Conservation (phyloP, 2,888 invertebrate genomes). For the Resseliella maxima region DNA sequence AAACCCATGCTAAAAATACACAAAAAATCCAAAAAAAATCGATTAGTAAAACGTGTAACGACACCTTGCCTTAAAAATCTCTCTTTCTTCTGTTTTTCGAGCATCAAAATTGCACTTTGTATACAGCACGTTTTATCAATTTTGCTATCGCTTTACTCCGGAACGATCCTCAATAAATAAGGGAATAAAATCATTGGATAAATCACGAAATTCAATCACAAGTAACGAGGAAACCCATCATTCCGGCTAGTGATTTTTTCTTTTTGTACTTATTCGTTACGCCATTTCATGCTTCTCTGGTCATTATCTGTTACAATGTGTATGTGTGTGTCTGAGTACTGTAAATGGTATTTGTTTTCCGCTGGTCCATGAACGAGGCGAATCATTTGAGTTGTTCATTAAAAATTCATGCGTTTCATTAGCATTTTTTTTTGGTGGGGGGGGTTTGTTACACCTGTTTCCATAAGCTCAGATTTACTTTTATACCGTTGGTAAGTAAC, state of each 20-base stretch:
- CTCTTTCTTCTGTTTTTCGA: not conserved
- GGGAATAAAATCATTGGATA: slow-evolving; percentile 38
- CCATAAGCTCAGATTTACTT: not conserved
- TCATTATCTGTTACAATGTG: not conserved
- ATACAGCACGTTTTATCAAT: not conserved
- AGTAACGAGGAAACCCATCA: slow-evolving; percentile 5
- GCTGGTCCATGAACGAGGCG: not conserved
- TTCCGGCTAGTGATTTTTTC: not conserved
- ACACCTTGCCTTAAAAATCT: too few relatives aligned
- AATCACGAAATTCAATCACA: slow-evolving; percentile 35
- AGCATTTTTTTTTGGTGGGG: slow-evolving; percentile 31
- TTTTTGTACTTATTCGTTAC: not conserved
- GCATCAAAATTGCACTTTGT: not conserved
- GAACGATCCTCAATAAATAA: not conserved
- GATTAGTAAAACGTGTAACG: not conserved
- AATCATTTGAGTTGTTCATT: slow-evolving; percentile 31
- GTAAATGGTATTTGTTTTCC: not conserved
- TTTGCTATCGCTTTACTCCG: not conserved
- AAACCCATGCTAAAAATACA: not conserved
- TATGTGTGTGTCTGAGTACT: not conserved
- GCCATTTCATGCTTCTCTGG: not conserved
- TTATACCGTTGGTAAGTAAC: not conserved
- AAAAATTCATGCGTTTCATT: slow-evolving; percentile 41
- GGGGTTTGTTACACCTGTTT: slow-evolving; percentile 45
- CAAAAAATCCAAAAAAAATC: not conserved